A percentile compares a stretch with the other conserved stretches of the same genome.
Conservation (phyloP, 2,113 vertebrate genomes). For the Anas platyrhynchos region DNA sequence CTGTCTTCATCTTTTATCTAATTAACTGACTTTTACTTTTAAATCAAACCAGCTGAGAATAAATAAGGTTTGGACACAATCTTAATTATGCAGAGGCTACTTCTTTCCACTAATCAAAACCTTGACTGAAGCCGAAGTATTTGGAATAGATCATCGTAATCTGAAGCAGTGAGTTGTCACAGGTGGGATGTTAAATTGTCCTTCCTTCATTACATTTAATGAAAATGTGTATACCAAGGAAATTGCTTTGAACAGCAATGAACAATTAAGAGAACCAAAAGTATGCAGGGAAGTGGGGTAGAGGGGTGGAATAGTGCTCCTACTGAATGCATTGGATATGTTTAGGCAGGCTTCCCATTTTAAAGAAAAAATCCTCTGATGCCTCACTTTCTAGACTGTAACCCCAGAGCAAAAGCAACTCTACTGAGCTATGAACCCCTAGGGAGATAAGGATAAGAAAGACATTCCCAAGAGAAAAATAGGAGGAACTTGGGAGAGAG, state of each 20-base stretch:
- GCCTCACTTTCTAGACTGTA: not conserved
- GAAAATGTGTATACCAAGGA: constrained; percentile 9
- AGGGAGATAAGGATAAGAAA: not conserved
- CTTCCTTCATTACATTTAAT: constrained; percentile 67
- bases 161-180: constrained; percentile 59
- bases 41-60: constrained; percentile 38
- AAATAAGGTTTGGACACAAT: constrained; percentile 29
- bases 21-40: constrained; percentile 38
- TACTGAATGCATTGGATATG: not conserved
- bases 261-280: constrained; percentile 28
- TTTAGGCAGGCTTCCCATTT: constrained; percentile 24
- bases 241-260: constrained; percentile 48
- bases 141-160: constrained; percentile 58
- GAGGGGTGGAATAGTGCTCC: not conserved
- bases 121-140: constrained; percentile 47
- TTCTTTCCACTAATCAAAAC: constrained; percentile 61
- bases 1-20: constrained; percentile 12
- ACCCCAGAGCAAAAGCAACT: not conserved
- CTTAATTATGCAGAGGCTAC: constrained; percentile 56
- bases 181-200: constrained; percentile 63
- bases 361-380: constrained; percentile 2
- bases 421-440: not conserved
- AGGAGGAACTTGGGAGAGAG: not conserved
- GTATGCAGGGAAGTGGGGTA: not conserved
- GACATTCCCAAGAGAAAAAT: not conserved